Base-by-base conservation (phyloP, 2,888 invertebrate genomes). In the Scaptodrosophila latifasciaeformis region DNA sequence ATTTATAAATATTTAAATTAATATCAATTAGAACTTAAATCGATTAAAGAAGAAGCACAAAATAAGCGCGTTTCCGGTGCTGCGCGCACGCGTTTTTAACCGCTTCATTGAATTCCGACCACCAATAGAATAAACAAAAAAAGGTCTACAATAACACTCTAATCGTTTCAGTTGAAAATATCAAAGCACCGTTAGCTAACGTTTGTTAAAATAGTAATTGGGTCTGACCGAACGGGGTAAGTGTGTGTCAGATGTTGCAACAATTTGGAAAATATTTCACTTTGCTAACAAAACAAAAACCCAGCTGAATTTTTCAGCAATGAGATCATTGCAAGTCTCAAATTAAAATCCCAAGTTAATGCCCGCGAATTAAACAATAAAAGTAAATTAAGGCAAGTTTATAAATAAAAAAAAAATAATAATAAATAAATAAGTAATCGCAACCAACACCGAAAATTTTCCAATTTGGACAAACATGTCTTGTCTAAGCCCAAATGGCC, bases 51-150 rank as follows among this genome's bases (percentile, higher is more conserved):
- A 31, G 10, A 31, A 5, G 31, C 31, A 31, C 31, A 4, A 24
- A 47, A 37, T 21, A 10, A 42, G 31, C 49, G 49, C 56, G 62
- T 62, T 60, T 60, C 59, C 59, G 59, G 59, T 62, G 24, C 24
- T 24, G 24, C 54, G 24, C 49, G 43, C 15, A 51, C 44, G 6
- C 44, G 44, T 45, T 55, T 18, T 9, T 44, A 24, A 5, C 24
- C 24, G 49, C 59, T 49, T 24, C 50, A 37, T 54, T 54, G 35
- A 45, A 55, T 54, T 40, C 27, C 40, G 19, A 17, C 18, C 7
- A 45, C 13, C 24, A 27, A 51, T 50, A 39, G 27, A 46, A 27
- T 10, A 31, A 44, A 5, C 24, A 24, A 24, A 5, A 24, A 7
- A 24, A 3, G 24, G 24, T 7, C n/a, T n/a, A n/a, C n/a, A n/a